Evolutionary conservation across 2,113 vertebrate genomes (phyloP).

Genomic region (Tragelaphus scriptus): DNA sequence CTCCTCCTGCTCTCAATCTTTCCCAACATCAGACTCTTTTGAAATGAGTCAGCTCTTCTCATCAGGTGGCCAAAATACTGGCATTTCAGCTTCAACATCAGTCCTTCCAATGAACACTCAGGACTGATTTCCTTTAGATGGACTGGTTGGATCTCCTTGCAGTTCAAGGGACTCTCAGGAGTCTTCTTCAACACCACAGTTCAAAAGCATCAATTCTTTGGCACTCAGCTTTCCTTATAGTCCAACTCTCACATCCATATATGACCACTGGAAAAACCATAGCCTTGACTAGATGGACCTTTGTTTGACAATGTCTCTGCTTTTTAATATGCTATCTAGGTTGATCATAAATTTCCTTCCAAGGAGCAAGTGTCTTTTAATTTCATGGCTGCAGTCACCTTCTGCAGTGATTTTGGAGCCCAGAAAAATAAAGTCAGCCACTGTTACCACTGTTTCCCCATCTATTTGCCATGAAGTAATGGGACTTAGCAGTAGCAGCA

Average conservation of each 20-base stretch:
- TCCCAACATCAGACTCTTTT: neutral
- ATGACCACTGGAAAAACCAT: neutral
- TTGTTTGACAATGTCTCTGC: neutral
- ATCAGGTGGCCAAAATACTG: neutral
- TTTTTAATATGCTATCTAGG: neutral
- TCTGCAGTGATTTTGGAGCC: neutral
- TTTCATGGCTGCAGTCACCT: neutral
- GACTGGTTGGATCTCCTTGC: neutral
- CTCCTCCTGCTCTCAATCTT: neutral
- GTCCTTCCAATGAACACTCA: neutral
- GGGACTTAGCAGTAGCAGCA: neutral
- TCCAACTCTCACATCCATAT: neutral
- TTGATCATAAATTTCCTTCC: neutral
- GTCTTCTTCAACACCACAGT: neutral
- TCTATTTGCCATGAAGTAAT: neutral
- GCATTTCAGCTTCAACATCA: neutral
- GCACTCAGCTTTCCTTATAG: neutral
- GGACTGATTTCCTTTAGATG: neutral
- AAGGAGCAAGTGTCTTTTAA: rapidly evolving
- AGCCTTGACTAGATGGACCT: rapidly evolving
- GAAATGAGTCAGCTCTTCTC: neutral
- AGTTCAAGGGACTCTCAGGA: neutral
- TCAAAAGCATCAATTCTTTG: neutral
- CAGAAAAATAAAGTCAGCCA: neutral
- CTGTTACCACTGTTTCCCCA: neutral